A percentile compares a stretch with the other conserved stretches of the same genome.
Conservation (phyloP, 2,113 vertebrate genomes). For the Coptodon rendalli region DNA sequence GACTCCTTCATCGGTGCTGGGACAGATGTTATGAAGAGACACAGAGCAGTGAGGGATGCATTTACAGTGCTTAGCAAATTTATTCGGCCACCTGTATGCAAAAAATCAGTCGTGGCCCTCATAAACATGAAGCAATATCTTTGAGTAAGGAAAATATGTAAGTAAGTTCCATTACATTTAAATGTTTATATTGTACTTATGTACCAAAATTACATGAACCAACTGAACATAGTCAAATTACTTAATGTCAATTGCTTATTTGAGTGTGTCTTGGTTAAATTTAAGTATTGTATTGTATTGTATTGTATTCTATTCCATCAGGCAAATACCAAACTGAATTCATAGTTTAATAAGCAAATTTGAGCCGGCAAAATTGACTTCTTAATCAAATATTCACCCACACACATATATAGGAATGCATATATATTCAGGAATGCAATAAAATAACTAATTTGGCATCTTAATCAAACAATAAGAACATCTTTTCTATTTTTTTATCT, state of each 20-base stretch:
- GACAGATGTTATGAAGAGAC: slow-evolving; percentile 1
- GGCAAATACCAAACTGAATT: not conserved
- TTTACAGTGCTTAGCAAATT: not conserved
- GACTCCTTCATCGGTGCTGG: not conserved
- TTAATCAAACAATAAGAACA: not conserved
- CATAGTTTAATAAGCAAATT: not conserved
- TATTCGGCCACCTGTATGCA: not conserved
- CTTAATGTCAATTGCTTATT: not conserved
- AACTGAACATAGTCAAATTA: not conserved
- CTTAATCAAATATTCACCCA: not conserved
- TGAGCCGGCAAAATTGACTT: not conserved
- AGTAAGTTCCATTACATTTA: not conserved
- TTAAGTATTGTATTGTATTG: not conserved
- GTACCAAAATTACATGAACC: not conserved
- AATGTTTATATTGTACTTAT: not conserved
- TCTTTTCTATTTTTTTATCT: not conserved
- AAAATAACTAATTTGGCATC: not conserved
- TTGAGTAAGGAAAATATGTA: not conserved
- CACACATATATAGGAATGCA: not conserved
- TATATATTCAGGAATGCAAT: not conserved
- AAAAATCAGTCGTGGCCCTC: not conserved
- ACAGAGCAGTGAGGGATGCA: not conserved
- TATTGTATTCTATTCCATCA: not conserved
- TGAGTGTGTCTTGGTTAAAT: not conserved
- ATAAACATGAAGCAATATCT: not conserved